Percentiles rank a stretch among this genome's conserved stretches.
Conservation (phyloP, 2,113 vertebrate genomes). For the Morphnarchus princeps region DNA sequence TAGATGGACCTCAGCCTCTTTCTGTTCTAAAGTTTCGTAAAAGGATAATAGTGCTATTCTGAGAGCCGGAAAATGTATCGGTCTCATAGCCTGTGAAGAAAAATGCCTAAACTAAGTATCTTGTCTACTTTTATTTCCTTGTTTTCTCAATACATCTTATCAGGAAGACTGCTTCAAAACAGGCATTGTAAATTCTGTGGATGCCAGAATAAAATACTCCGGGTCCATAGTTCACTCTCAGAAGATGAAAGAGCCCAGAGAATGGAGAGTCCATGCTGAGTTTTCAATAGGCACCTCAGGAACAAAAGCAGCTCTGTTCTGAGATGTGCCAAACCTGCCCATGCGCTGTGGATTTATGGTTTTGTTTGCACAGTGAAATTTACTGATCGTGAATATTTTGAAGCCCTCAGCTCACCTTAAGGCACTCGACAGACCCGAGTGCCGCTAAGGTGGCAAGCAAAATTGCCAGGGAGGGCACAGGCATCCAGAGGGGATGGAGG, state of each 20-base stretch:
- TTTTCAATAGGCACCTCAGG: slow-evolving; percentile 23
- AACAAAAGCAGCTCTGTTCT: slow-evolving; percentile 33
- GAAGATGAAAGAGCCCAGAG: slow-evolving; percentile 50
- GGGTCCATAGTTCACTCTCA: slow-evolving; percentile 36
- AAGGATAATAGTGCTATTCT: slow-evolving; percentile 35
- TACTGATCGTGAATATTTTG: slow-evolving; percentile 32
- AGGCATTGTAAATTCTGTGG: slow-evolving; percentile 47
- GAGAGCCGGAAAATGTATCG: not conserved
- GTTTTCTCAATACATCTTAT: slow-evolving; percentile 51
- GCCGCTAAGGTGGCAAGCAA: not conserved
- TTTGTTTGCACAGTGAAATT: slow-evolving; percentile 48
- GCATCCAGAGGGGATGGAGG: not conserved
- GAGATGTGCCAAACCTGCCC: slow-evolving; percentile 25
- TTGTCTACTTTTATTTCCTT: slow-evolving; percentile 58
- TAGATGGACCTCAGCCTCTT: not conserved
- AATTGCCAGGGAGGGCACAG: not conserved
- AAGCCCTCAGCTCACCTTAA: slow-evolving; percentile 40
- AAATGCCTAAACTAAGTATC: slow-evolving; percentile 43
- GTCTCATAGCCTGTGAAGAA: slow-evolving; percentile 28
- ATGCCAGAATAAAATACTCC: slow-evolving; percentile 45
- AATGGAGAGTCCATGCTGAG: slow-evolving; percentile 6
- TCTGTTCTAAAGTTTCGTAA: slow-evolving; percentile 42
- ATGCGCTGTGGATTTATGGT: not conserved
- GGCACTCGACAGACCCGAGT: not conserved
- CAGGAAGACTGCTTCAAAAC: slow-evolving; percentile 45